Evolutionary conservation across 2,888 invertebrate genomes (phyloP).

Genomic region (Plusia festucae): DNA sequence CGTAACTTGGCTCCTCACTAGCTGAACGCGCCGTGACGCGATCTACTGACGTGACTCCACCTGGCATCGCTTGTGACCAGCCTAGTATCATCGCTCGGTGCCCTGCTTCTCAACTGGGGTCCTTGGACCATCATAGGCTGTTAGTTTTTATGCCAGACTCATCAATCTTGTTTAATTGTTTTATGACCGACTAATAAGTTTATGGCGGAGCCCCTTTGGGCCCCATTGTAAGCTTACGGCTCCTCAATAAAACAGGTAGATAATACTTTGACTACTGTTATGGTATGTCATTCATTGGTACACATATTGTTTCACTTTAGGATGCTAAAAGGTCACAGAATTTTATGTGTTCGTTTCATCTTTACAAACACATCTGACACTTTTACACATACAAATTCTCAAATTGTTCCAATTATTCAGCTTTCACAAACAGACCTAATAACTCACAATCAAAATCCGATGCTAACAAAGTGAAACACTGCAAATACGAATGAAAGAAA

Average conservation of each 20-base stretch:
- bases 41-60: constrained; percentile 74
- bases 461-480: constrained; percentile 79
- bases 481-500: constrained; percentile 81
- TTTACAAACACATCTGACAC: constrained; percentile 64
- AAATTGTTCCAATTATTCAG: constrained; percentile 49
- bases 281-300: constrained; percentile 69
- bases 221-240: constrained; percentile 83
- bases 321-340: constrained; percentile 83
- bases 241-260: constrained; percentile 76
- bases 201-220: constrained; percentile 87
- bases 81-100: constrained; percentile 82
- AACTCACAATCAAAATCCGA: constrained; percentile 65
- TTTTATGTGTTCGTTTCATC: constrained; percentile 77
- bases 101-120: constrained; percentile 70
- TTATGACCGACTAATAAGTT: constrained; percentile 81
- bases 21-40: constrained; percentile 78
- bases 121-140: constrained; percentile 82
- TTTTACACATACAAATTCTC: constrained; percentile 52
- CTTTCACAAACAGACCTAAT: constrained; percentile 49
- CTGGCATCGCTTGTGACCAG: constrained; percentile 80
- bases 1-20: constrained; percentile 82
- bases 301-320: constrained; percentile 77
- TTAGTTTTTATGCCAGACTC: constrained; percentile 73
- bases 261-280: constrained; percentile 64
- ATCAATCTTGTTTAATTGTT: constrained; percentile 79